These are phyloP conservation scores for Tokudaia muenninki DNA, from an alignment of 2,797 vertebrate species.

Conservation along the genomic window DNA sequence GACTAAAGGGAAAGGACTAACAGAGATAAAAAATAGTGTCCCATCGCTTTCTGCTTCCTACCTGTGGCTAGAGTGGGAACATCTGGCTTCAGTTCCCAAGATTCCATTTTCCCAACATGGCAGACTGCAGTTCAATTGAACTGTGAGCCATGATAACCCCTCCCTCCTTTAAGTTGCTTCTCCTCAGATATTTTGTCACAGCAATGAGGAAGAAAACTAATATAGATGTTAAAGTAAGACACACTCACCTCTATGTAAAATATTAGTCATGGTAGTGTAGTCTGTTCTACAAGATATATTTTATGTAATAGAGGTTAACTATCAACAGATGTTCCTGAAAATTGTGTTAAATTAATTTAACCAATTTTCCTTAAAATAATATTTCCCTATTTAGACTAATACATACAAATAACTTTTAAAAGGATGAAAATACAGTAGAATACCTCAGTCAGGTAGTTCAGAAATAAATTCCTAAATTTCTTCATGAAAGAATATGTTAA, in stretches of 20 bases:
- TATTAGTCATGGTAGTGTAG: not conserved
- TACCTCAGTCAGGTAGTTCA: not conserved
- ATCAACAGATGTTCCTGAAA: not conserved
- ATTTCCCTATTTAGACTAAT: slow-evolving; percentile 17
- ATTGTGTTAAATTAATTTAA: not conserved
- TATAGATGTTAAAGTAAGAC: not conserved
- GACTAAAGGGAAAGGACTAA: not conserved
- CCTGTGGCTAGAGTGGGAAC: not conserved
- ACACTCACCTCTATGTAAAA: not conserved
- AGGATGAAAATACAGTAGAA: not conserved
- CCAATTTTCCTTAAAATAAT: slow-evolving; percentile 43
- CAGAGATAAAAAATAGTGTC: not conserved
- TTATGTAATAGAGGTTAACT: slow-evolving; percentile 5
- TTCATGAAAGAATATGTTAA: not conserved
- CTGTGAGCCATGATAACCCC: not conserved
- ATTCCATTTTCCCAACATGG: not conserved
- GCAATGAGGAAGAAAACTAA: not conserved
- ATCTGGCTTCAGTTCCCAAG: not conserved
- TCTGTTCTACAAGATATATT: not conserved
- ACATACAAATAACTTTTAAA: not conserved
- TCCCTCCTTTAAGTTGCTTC: not conserved
- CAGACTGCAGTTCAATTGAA: not conserved
- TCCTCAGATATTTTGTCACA: not conserved
- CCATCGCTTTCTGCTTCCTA: not conserved
- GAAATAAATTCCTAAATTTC: slow-evolving; percentile 16